Percentiles rank a stretch among this genome's conserved stretches.
Conservation (phyloP, 1,140 invertebrate genomes). For the Drosophila athabasca region DNA sequence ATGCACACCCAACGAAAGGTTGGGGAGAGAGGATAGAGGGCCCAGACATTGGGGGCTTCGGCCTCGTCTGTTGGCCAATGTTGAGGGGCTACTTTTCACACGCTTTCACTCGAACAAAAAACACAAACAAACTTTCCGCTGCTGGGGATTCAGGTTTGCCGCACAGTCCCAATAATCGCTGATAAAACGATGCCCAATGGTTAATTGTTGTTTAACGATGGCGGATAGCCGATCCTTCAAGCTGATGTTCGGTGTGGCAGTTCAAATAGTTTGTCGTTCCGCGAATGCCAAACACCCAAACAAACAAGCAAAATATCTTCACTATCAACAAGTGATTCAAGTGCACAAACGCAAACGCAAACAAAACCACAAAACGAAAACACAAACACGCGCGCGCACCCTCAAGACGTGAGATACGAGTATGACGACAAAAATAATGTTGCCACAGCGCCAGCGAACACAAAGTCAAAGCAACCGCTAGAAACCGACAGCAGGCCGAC, state of each 20-base stretch:
- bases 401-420: too few species aligned
- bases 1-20: conserved; percentile 9
- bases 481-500: not conserved
- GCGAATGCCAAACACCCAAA: not conserved
- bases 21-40: conserved; percentile 5
- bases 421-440: too few species aligned
- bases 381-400: not conserved
- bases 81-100: conserved; percentile 65
- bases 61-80: conserved; percentile 38
- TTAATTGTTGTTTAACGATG: too few species aligned
- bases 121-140: conserved; percentile 30
- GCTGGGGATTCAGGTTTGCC: conserved; percentile 10
- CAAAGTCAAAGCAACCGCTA: not conserved
- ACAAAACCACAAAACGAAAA: conserved; percentile 5
- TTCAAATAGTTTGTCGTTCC: too few species aligned
- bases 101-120: conserved; percentile 71
- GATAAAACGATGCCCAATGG: too few species aligned
- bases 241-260: too few species aligned
- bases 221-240: too few species aligned
- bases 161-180: too few species aligned
- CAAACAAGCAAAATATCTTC: not conserved
- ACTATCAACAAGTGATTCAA: conserved; percentile 25
- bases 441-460: conserved; percentile 26
- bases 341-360: conserved; percentile 19
- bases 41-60: conserved; percentile 3